These are phyloP conservation scores for Argyra leucocephala DNA, from an alignment of 2,888 invertebrate genomes.

Conservation along the genomic window DNA sequence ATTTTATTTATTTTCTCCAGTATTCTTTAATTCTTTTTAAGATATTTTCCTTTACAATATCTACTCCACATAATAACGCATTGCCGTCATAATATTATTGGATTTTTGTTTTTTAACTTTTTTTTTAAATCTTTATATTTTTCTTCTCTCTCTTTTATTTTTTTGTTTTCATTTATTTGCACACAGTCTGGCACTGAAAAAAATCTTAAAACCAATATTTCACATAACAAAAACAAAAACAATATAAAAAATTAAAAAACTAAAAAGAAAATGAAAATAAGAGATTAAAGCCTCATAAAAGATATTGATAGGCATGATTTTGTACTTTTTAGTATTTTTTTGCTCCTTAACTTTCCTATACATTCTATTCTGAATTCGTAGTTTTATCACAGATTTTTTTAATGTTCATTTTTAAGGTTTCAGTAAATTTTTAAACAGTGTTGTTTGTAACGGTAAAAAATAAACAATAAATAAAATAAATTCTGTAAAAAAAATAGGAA, in stretches of 20 bases:
- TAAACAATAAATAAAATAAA: not conserved
- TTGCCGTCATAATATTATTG: not conserved
- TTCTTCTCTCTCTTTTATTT: not conserved
- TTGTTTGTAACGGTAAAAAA: too few relatives aligned
- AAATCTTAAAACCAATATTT: not conserved
- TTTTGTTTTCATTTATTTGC: not conserved
- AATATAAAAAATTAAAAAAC: not conserved
- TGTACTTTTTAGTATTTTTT: not conserved
- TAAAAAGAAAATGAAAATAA: not conserved
- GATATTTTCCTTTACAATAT: not conserved
- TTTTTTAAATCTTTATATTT: not conserved
- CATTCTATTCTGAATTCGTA: not conserved
- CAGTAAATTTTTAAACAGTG: not conserved
- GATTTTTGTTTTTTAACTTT: not conserved
- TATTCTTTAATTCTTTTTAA: not conserved
- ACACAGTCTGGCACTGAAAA: not conserved
- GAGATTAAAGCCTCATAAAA: not conserved
- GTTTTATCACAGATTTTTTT: not conserved
- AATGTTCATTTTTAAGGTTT: conserved; percentile 2
- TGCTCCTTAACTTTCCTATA: not conserved
- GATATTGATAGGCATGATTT: conserved; percentile 3
- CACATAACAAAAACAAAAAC: not conserved
- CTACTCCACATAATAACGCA: not conserved
- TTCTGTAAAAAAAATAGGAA: not conserved
- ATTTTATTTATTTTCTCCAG: too few relatives aligned